These are phyloP conservation scores for Drosophila falleni DNA, from an alignment of 2,888 invertebrate genomes.

Conservation along the genomic window DNA sequence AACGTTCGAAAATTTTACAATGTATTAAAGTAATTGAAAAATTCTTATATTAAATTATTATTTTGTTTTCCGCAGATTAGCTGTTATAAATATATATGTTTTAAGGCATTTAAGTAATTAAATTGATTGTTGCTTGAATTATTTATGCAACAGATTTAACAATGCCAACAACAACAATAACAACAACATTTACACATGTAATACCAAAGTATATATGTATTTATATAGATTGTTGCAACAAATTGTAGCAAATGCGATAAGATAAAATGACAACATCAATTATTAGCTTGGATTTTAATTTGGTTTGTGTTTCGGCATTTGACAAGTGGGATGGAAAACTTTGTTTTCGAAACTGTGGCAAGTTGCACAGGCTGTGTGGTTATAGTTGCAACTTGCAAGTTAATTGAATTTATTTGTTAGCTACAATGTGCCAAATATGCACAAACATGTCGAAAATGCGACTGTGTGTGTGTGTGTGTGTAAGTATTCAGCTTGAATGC, in stretches of 20 bases:
- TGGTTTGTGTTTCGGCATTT: slow-evolving; percentile 19
- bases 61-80: no score
- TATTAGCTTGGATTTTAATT: slow-evolving; percentile 47
- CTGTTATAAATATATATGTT: no score
- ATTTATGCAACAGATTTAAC: slow-evolving; percentile 20
- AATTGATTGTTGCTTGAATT: slow-evolving; percentile 28
- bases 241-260: slow-evolving; percentile 24
- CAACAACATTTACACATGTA: slow-evolving; percentile 9
- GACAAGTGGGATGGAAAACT: slow-evolving; percentile 3
- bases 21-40: no score
- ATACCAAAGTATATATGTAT: slow-evolving; percentile 2
- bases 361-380: slow-evolving; percentile 12
- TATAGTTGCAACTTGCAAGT: slow-evolving; percentile 19
- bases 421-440: slow-evolving; percentile 29
- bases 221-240: slow-evolving; percentile 2
- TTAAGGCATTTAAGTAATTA: slow-evolving; percentile 24
- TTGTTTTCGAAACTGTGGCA: slow-evolving; percentile 18
- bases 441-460: slow-evolving; percentile 33
- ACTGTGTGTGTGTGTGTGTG: slow-evolving; percentile 5
- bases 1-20: no score
- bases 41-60: no score
- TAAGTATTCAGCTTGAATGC: slow-evolving; percentile 57
- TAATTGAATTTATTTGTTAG: slow-evolving; percentile 67
- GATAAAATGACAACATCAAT: slow-evolving; percentile 42
- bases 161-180: background rate